phyloP scores from a whole-genome alignment of 2,797 vertebrate species.

The Crax fasciolata region DNA sequence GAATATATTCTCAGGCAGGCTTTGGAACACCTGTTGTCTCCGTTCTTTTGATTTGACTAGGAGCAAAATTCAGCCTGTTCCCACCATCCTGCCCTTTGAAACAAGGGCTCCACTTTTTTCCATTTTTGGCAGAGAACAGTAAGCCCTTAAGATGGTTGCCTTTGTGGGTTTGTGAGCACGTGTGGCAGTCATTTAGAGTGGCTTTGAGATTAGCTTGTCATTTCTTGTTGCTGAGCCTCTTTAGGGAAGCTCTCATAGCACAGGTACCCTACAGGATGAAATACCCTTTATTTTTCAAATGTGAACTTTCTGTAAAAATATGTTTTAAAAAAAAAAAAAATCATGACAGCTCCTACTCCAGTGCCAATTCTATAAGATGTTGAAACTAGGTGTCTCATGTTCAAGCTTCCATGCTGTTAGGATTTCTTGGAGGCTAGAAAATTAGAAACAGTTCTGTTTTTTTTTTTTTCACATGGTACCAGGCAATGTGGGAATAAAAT shows the following conservation, averaged over 20 bases:
- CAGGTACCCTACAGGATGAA: not conserved
- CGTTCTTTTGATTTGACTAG: not conserved
- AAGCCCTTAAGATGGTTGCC: not conserved
- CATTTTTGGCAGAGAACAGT: not conserved
- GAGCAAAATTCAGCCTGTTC: not conserved
- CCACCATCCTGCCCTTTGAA: not conserved
- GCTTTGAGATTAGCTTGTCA: not conserved
- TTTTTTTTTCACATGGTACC: not conserved
- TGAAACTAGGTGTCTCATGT: fast-evolving
- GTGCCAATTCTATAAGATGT: not conserved
- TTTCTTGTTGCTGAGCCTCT: not conserved
- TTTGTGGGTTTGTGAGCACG: fast-evolving
- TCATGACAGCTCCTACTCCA: not conserved
- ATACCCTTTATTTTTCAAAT: fast-evolving
- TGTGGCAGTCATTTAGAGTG: not conserved
- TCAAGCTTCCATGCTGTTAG: not conserved
- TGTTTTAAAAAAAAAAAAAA: too few relatives aligned
- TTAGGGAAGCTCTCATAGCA: not conserved
- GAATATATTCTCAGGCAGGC: not conserved
- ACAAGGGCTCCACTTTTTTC: not conserved
- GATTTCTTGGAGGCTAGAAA: not conserved
- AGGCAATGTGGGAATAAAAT: not conserved
- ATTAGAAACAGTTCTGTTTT: not conserved
- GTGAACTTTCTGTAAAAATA: not conserved
- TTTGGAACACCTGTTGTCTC: not conserved